Evolutionary conservation across 2,113 vertebrate species (phyloP), one percentile per base, ranked within the genome.

Genomic region (Menura novaehollandiae): DNA sequence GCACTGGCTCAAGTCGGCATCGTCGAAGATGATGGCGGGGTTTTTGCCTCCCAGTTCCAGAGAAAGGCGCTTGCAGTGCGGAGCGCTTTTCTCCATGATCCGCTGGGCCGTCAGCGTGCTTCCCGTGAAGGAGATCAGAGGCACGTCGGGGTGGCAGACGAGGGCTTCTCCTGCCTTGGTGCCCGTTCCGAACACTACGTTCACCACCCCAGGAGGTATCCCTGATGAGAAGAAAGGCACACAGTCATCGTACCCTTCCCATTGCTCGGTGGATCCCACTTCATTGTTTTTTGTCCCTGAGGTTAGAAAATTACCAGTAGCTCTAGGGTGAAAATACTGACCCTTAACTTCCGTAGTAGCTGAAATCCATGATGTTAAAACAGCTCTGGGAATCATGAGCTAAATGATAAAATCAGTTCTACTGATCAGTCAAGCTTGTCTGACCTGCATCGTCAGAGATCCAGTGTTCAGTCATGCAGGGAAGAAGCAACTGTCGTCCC

Each of bases 1-100:
- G 79, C 99, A 99, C 13, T 99, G 98, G 20, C 98, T 98, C 95
- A 99, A 92, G 96, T 99, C 97, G 0, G 99, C 99, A 23, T 99
- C 99, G 3, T 99, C 98, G 18, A 99, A 99, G 73, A 99, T 19
- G 22, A 99, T 96, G 2, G 99, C 99, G 0, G 99, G 99, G 86
- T 99, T 99, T 97, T 99, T 99, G 43, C 99, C 99, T 9, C 99
- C 99, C 39, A 99, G 98, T 93, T 99, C 99, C 95, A 99, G 81
- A 0, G 99, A 99, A n/a, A 99, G 98, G 63, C 99, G 99, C 96
- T 99, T 99, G 94, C 98, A 99, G 93, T 98, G 97, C 0, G 98
- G 99, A 47, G 99, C 99, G 7, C 99, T 98, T 15, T 97, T 98
- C 96, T 98, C 98, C 0, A 53, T 98, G 97, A 99, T 99, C 14